These are phyloP conservation scores for Scaptomyza flava DNA, from an alignment of 2,888 invertebrate species.

Conservation along the genomic window DNA sequence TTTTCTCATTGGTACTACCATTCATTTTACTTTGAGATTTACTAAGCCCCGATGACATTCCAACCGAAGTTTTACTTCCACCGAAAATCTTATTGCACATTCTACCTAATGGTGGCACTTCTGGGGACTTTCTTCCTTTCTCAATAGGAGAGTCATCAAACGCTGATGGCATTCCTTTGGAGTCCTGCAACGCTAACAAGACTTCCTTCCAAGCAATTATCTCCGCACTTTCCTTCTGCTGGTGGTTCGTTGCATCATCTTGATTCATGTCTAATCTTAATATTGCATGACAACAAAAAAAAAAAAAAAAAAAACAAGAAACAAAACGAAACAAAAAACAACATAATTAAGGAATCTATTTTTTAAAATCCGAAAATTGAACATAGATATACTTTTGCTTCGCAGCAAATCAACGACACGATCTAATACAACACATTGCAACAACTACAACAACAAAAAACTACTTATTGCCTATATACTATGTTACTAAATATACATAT, in stretches of 20 bases:
- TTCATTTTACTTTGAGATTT: too few species aligned
- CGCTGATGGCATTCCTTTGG: too few species aligned
- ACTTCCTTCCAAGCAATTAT: too few species aligned
- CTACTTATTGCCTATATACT: constrained; percentile 2
- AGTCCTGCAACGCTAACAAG: too few species aligned
- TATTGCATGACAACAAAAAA: background rate
- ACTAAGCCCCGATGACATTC: too few species aligned
- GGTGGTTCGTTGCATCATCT: background rate
- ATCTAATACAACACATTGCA: background rate
- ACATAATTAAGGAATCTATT: background rate
- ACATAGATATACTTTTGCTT: background rate
- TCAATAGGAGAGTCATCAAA: too few species aligned
- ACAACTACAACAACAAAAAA: constrained; percentile 3
- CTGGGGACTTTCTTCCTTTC: too few species aligned
- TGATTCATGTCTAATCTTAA: background rate
- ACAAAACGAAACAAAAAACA: background rate
- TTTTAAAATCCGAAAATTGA: background rate
- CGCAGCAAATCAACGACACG: background rate
- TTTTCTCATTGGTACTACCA: too few species aligned
- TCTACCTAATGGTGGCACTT: too few species aligned
- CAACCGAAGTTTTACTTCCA: too few species aligned
- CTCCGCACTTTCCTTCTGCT: too few species aligned
- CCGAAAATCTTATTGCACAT: too few species aligned
- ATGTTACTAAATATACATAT: constrained; percentile 5
- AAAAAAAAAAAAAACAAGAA: background rate